phyloP scores from a whole-genome alignment of 2,797 vertebrate species.

The Rallus crepitans region DNA sequence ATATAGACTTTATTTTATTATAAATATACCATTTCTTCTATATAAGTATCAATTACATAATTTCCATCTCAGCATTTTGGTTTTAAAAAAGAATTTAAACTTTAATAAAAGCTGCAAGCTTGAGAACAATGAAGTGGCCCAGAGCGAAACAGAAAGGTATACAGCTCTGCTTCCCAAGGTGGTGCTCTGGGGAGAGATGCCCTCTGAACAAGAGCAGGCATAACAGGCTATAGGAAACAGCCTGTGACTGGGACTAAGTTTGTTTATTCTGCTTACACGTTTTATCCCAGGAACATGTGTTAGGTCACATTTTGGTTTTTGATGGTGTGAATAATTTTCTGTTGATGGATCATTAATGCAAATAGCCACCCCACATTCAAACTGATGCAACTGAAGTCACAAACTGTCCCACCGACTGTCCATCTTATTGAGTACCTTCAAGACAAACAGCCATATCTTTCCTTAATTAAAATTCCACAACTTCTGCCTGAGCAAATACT shows the following conservation, averaged over 20 bases:
- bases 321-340: background rate
- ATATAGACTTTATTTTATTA: background rate
- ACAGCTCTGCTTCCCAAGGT: background rate
- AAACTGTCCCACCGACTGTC: background rate
- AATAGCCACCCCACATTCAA: background rate
- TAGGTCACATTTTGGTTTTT: background rate
- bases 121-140: background rate
- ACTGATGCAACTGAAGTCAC: background rate
- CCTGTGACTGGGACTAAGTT: background rate
- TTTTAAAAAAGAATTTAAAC: slow-evolving; percentile 17
- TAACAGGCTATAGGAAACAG: background rate
- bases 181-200: background rate
- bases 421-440: background rate
- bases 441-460: background rate
- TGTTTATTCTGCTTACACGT: background rate
- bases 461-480: background rate
- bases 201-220: background rate
- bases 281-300: background rate
- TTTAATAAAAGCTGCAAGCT: background rate
- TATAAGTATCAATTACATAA: background rate
- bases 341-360: background rate
- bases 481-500: background rate
- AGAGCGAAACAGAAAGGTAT: background rate
- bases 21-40: background rate
- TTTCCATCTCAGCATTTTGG: background rate